A percentile compares a stretch with the other conserved stretches of the same genome.
Evolutionary conservation across 2,888 invertebrate species (phyloP).

Genomic region (Vannuccia rotundouncinata): DNA sequence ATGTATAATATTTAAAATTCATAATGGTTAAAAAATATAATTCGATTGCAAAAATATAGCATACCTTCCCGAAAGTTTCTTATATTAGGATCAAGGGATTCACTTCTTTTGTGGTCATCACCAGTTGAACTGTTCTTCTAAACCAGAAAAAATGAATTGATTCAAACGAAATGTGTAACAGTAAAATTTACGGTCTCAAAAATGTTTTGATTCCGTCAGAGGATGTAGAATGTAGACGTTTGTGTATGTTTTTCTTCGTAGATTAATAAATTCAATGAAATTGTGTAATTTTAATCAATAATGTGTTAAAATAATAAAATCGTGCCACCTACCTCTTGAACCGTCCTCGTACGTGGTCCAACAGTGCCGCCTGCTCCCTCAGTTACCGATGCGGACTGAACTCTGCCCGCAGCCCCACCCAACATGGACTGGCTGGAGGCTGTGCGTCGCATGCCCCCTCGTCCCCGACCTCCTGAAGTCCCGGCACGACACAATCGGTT

Average conservation of each 20-base stretch:
- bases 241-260: no score
- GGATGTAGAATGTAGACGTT: no score
- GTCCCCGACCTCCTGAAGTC: not conserved
- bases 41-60: no score
- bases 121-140: not conserved
- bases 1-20: no score
- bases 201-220: no score
- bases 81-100: not conserved
- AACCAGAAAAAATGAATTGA: not conserved
- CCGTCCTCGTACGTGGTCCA: no score
- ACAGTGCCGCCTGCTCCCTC: not conserved
- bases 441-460: not conserved
- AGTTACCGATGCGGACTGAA: not conserved
- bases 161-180: no score
- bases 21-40: no score
- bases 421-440: not conserved
- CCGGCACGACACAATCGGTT: not conserved
- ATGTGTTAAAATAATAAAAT: not conserved
- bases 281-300: no score
- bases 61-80: not conserved
- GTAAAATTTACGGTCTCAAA: no score
- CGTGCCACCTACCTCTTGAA: no score
- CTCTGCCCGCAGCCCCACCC: not conserved
- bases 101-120: conserved; percentile 5
- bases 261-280: no score